Base-by-base conservation (phyloP, 35 echinoderm and acorn worm species). In the Ophiothrix spiculata region DNA sequence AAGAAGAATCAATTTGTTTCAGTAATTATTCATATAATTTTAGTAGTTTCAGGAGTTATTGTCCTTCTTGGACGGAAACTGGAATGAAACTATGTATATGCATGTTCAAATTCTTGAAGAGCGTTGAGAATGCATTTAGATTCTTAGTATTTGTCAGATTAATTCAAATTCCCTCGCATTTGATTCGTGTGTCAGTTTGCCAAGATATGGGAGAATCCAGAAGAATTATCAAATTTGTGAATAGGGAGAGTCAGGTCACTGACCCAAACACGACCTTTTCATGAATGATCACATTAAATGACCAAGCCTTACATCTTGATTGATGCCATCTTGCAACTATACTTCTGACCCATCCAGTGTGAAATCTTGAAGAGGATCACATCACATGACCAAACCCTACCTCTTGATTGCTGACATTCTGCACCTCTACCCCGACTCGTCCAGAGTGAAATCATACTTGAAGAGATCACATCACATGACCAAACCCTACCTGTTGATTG, bases 371-470 rank as follows among this genome's bases (percentile, higher is more conserved):
- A 98, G 39, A 98, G 90, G 63, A 88, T 94, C 21, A 98, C 35
- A 0, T 93, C 56, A 2, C 93, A 91, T 82, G 91, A 91, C 95
- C 91, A 98, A 32, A 98, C 78, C 35, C 91, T 85, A 31, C 95
- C 95, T 23, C 91, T 91, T 56, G 93, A 89, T 63, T 88, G 90
- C 13, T 84, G 32, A 80, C 82, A 39, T 84, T 81, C 32, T 87
- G 90, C 0, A 87, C 85, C 34, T 98, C 95, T 36, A 98, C 91
- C 31, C 95, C 91, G 92, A 94, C 74, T 98, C 95, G 56, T 91
- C 92, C 80, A 98, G 82, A 25, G 95, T 98, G 86, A 88, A 98
- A 86, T 98, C 95, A 87, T 98, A 98, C 78, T 98, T 82, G 86
- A 98, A 98, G 39, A 82, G 80, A 82, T 29, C n/a, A 38, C 12